These are phyloP conservation scores for Lytechinus pictus DNA, from an alignment of 35 echinoderm and acorn worm species.

Conservation along the genomic window DNA sequence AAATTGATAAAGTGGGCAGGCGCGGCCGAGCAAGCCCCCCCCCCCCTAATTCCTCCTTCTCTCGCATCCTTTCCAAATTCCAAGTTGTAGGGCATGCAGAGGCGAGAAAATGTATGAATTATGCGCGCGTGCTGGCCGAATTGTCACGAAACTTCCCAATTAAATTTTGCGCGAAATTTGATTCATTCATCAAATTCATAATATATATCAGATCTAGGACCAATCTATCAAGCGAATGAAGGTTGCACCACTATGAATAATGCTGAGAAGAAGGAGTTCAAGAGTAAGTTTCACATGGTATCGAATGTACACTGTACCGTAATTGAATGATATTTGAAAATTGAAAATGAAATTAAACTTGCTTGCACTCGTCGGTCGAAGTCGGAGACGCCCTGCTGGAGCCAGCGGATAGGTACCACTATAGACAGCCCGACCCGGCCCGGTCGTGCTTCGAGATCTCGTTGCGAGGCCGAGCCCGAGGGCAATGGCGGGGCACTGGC, in stretches of 20 bases:
- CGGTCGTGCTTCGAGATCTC: too few relatives aligned
- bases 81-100: not conserved
- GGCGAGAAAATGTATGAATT: not conserved
- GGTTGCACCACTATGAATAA: constrained; percentile 17
- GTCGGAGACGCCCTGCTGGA: too few relatives aligned
- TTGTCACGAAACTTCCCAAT: not conserved
- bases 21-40: too few relatives aligned
- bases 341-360: too few relatives aligned
- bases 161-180: not conserved
- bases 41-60: too few relatives aligned
- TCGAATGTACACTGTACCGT: not conserved
- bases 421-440: too few relatives aligned
- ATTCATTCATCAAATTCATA: not conserved
- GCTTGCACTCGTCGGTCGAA: too few relatives aligned
- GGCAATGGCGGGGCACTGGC: not conserved
- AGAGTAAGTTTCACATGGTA: constrained; percentile 5
- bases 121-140: not conserved
- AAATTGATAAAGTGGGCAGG: too few relatives aligned
- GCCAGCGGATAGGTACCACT: too few relatives aligned
- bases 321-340: not conserved
- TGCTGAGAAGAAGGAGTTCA: constrained; percentile 57
- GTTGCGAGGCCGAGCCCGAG: not conserved
- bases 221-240: not conserved
- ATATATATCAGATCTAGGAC: too few relatives aligned
- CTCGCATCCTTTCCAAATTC: too few relatives aligned